Evolutionary conservation across 2,888 invertebrate species (phyloP).

Genomic region (Phalera bucephala): DNA sequence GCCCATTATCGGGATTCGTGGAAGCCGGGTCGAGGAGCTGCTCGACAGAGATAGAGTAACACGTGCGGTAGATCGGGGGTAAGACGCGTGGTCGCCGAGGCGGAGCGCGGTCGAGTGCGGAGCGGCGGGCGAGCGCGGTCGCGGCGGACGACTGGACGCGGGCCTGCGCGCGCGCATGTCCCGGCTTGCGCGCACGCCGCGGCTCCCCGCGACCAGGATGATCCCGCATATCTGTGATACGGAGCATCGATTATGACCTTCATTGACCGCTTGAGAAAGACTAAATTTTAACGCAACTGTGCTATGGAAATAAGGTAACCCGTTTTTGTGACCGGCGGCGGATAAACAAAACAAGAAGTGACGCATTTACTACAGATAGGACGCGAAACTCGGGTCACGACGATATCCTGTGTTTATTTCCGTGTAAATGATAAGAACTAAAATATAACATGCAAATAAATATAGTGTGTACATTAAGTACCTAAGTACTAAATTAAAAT

Average conservation of each 20-base stretch:
- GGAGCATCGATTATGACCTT: slow-evolving; percentile 23
- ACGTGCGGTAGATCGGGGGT: slow-evolving; percentile 41
- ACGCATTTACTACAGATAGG: slow-evolving; percentile 7
- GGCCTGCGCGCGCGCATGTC: slow-evolving; percentile 31
- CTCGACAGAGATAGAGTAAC: slow-evolving; percentile 35
- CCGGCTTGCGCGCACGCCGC: slow-evolving; percentile 2
- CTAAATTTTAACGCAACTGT: slow-evolving; percentile 17
- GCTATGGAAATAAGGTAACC: slow-evolving; percentile 32
- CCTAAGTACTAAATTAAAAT: too few relatives aligned
- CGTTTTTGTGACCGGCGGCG: slow-evolving; percentile 11
- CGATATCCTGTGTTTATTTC: too few relatives aligned
- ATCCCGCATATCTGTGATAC: slow-evolving; percentile 25
- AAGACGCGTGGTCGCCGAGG: slow-evolving; percentile 49
- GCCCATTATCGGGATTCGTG: slow-evolving; percentile 59
- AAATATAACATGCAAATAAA: too few relatives aligned
- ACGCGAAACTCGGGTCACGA: too few relatives aligned
- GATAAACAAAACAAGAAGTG: slow-evolving; percentile 9
- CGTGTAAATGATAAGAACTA: too few relatives aligned
- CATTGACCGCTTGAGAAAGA: slow-evolving; percentile 27
- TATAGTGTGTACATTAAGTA: too few relatives aligned
- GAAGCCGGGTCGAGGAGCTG: slow-evolving; percentile 40
- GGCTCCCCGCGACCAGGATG: slow-evolving; percentile 23
- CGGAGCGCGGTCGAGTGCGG: slow-evolving; percentile 51
- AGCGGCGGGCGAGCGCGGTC: slow-evolving; percentile 23
- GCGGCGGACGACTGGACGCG: slow-evolving; percentile 24